Evolutionary conservation across 2,797 vertebrate genomes (phyloP).

Genomic region (Melanotaenia trifasciata): DNA sequence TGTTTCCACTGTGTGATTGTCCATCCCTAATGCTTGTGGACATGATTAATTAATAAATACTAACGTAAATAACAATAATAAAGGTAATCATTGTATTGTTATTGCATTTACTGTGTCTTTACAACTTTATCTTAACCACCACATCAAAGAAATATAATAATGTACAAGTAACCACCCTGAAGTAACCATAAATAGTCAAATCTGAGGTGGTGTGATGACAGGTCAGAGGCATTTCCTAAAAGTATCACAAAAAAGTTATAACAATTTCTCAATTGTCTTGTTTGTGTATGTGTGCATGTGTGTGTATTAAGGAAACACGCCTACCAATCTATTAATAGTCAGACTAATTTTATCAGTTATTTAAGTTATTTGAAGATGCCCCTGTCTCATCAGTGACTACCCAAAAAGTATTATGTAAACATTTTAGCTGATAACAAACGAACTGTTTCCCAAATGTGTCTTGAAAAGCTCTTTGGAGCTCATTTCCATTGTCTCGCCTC

Average conservation of each 20-base stretch:
- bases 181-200: background rate
- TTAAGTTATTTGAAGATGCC: slow-evolving; percentile 3
- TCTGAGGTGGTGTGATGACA: background rate
- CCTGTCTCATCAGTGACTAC: slow-evolving; percentile 64
- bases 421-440: slow-evolving; percentile 7
- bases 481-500: slow-evolving; percentile 40
- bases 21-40: background rate
- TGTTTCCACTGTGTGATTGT: background rate
- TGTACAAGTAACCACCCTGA: background rate
- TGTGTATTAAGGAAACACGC: slow-evolving; percentile 8
- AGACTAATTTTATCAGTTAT: slow-evolving; percentile 5
- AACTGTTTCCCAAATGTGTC: slow-evolving; percentile 49
- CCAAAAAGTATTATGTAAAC: slow-evolving; percentile 34
- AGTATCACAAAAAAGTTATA: background rate
- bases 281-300: too few species aligned
- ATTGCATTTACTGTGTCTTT: background rate
- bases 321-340: background rate
- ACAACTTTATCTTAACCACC: background rate
- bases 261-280: background rate
- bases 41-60: background rate
- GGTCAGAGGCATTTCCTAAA: slow-evolving; percentile 2
- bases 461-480: slow-evolving; percentile 17
- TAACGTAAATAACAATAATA: background rate
- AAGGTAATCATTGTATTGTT: too few species aligned
- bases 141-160: background rate